These are phyloP conservation scores for Lasiurus cinereus DNA, from an alignment of 2,113 vertebrate species.

Conservation along the genomic window DNA sequence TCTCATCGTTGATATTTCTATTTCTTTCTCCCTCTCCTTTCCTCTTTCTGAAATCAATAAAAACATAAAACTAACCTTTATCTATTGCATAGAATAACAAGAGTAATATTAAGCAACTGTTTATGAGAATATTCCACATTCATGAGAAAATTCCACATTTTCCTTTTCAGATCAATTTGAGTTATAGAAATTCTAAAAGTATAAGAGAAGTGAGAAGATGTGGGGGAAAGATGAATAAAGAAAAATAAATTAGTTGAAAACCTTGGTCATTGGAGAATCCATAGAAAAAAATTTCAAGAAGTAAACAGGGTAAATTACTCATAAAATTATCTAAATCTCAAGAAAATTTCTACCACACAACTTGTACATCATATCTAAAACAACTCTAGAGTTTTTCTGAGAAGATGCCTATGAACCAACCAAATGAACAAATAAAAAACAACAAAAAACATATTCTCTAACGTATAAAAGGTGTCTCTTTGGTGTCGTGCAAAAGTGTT, in stretches of 20 bases:
- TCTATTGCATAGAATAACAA: background rate
- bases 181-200: background rate
- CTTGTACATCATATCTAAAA: background rate
- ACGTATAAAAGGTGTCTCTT: background rate
- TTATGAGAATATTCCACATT: background rate
- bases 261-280: background rate
- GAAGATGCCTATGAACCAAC: background rate
- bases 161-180: background rate
- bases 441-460: background rate
- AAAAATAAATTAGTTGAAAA: background rate
- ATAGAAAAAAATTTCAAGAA: constrained; percentile 13
- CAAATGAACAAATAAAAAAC: background rate
- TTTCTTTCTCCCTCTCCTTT: background rate
- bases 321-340: constrained; percentile 28
- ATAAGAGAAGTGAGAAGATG: background rate
- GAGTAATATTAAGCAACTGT: background rate
- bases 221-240: background rate
- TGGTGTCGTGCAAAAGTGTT: background rate
- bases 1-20: background rate
- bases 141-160: background rate
- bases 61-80: background rate
- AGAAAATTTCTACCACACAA: background rate
- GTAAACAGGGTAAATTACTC: background rate
- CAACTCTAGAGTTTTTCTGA: background rate
- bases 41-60: background rate